Percentiles rank a stretch among this genome's conserved stretches.
Conservation (phyloP, 2,797 vertebrate genomes). For the Gymnopithys bicolor region DNA sequence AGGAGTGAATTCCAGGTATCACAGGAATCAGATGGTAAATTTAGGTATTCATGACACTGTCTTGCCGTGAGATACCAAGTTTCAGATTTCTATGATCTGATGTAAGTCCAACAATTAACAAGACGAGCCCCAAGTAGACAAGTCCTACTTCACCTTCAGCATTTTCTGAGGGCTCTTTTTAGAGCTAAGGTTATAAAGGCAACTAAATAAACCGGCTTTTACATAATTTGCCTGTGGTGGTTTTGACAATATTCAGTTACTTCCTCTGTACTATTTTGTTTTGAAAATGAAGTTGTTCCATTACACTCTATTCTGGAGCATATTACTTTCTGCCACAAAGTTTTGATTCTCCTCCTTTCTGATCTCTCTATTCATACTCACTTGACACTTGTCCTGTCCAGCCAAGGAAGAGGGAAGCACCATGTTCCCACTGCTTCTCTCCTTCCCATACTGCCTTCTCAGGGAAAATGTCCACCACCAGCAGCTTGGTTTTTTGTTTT, state of each 20-base stretch:
- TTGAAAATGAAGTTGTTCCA: not conserved
- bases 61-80: not conserved
- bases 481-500: not conserved
- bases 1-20: not conserved
- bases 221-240: not conserved
- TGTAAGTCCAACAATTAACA: not conserved
- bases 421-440: not conserved
- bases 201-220: not conserved
- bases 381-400: not conserved
- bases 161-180: not conserved
- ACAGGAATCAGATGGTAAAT: not conserved
- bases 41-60: not conserved
- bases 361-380: not conserved
- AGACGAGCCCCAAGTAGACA: not conserved
- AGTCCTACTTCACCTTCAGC: not conserved
- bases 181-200: not conserved
- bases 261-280: not conserved
- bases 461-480: not conserved
- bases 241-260: not conserved
- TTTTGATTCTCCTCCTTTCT: not conserved
- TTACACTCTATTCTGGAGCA: not conserved
- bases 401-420: not conserved
- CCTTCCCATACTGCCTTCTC: not conserved
- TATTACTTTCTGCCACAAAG: not conserved
- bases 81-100: not conserved